Evolutionary conservation across 2,888 invertebrate genomes (phyloP).

Genomic region (Trachelus stipa): DNA sequence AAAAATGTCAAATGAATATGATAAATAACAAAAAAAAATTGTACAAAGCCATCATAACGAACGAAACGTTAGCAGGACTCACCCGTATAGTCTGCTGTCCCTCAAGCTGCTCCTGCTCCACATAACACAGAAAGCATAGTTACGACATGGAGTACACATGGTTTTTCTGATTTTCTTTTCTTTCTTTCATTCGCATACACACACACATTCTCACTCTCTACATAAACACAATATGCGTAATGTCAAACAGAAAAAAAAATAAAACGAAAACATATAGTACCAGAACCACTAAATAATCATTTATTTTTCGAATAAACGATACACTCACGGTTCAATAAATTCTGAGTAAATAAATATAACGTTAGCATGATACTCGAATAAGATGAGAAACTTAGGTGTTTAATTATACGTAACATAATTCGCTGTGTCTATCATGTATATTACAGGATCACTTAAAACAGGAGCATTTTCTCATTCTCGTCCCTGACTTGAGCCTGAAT

Average conservation of each 20-base stretch:
- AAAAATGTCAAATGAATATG: conserved; percentile 8
- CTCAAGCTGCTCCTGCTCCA: conserved; percentile 85
- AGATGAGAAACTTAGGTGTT: neutral
- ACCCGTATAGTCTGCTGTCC: conserved; percentile 91
- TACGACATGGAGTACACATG: conserved; percentile 34
- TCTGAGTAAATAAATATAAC: conserved; percentile 50
- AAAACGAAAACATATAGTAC: conserved; percentile 28
- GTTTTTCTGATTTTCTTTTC: conserved; percentile 4
- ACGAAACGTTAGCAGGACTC: conserved; percentile 64
- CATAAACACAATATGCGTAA: conserved; percentile 29
- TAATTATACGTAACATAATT: neutral
- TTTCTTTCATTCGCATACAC: conserved; percentile 19
- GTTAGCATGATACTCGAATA: conserved; percentile 20
- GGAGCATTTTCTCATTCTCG: neutral
- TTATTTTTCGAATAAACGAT: conserved; percentile 50
- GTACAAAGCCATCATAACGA: conserved; percentile 54
- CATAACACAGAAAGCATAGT: conserved; percentile 58
- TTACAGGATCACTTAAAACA: neutral
- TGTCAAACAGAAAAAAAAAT: conserved; percentile 20
- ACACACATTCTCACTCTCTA: conserved; percentile 11
- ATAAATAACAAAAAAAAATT: conserved; percentile 12
- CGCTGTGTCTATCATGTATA: neutral
- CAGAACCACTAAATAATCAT: conserved; percentile 51
- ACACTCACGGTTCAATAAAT: conserved; percentile 42
- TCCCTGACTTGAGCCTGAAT: neutral